These are phyloP conservation scores for Branchipolynoe longqiensis DNA, from an alignment of 2,888 invertebrate genomes.

Conservation along the genomic window DNA sequence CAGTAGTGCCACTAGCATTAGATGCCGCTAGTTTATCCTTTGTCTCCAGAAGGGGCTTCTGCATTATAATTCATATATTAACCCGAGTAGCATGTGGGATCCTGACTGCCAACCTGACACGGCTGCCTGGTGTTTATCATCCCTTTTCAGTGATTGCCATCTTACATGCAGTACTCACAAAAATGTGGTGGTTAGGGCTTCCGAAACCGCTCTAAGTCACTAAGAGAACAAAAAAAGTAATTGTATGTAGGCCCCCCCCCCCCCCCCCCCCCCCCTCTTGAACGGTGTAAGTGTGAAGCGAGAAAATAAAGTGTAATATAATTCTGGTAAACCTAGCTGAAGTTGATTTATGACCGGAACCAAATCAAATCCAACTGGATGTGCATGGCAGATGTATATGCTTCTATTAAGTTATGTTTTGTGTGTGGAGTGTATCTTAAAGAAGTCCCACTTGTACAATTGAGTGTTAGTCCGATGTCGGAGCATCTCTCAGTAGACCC, in stretches of 20 bases:
- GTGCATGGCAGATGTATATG: constrained; percentile 43
- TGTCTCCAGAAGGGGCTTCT: too few species aligned
- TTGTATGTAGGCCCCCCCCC: constrained; percentile 9
- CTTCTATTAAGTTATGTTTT: background rate
- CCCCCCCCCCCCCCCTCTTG: constrained; percentile 14
- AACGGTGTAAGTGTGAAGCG: constrained; percentile 38
- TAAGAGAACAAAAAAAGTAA: too few species aligned
- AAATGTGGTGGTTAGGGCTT: too few species aligned
- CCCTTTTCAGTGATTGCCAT: too few species aligned
- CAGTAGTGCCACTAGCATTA: background rate
- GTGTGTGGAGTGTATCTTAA: constrained; percentile 13
- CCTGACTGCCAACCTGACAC: too few species aligned
- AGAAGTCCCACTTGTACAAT: background rate
- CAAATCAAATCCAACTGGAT: constrained; percentile 20
- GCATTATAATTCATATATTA: too few species aligned
- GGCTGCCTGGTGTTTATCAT: too few species aligned
- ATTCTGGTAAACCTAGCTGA: constrained; percentile 7
- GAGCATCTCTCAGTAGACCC: constrained; percentile 16
- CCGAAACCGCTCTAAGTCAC: too few species aligned
- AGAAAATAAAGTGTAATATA: constrained; percentile 36
- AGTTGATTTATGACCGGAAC: constrained; percentile 37
- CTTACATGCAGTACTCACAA: background rate
- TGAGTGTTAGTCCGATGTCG: background rate
- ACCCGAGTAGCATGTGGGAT: too few species aligned
- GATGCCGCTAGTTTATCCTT: too few species aligned